Percentiles rank a stretch among this genome's conserved stretches.
Evolutionary conservation across 37 sponge, comb jelly and placozoan genomes (phyloP).

Genomic region (Hexactinellida sp.): DNA sequence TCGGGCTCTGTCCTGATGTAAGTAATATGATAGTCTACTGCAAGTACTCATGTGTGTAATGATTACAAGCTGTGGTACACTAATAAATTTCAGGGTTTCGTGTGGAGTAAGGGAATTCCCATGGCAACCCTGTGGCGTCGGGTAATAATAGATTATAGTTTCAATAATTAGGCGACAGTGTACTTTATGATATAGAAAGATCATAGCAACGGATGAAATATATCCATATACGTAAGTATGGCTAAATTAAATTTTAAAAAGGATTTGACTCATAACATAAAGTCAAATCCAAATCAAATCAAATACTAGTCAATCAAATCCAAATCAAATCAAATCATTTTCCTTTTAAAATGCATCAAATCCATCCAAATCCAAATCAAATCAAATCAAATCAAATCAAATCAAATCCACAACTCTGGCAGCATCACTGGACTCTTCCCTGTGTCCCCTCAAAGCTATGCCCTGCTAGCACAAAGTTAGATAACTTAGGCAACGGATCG

Average conservation of each 20-base stretch:
- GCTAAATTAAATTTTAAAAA: not conserved
- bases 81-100: not conserved
- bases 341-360: too few relatives aligned
- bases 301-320: too few relatives aligned
- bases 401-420: too few relatives aligned
- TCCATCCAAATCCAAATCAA: too few relatives aligned
- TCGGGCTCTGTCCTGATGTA: not conserved
- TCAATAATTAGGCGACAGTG: not conserved
- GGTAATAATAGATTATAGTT: not conserved
- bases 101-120: too few relatives aligned
- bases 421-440: too few relatives aligned
- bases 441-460: too few relatives aligned
- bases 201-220: not conserved
- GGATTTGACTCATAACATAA: not conserved
- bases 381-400: too few relatives aligned
- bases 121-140: not conserved
- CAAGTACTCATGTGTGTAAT: not conserved
- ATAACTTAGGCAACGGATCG: too few relatives aligned
- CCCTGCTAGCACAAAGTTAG: too few relatives aligned
- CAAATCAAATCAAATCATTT: too few relatives aligned
- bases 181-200: not conserved
- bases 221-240: not conserved
- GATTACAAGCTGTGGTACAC: not conserved
- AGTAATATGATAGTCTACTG: not conserved
- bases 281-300: too few relatives aligned